Evolutionary conservation across 1,140 invertebrate species (phyloP).

Genomic region (Euglossa dilemma): DNA sequence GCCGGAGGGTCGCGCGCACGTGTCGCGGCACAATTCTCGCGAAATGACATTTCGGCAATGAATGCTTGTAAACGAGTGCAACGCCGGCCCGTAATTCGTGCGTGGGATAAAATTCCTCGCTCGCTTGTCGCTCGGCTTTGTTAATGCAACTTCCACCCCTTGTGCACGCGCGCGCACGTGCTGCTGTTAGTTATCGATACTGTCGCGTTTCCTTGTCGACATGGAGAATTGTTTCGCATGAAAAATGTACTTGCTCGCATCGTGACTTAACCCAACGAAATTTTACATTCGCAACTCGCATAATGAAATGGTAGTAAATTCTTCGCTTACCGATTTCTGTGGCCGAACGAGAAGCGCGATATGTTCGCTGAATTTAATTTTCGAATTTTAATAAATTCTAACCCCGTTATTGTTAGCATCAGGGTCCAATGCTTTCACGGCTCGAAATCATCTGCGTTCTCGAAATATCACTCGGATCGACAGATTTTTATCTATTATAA

Average conservation of each 20-base stretch:
- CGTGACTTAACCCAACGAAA: neutral
- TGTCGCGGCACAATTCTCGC: constrained; percentile 30
- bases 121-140: constrained; percentile 11
- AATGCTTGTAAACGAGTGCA: constrained; percentile 49
- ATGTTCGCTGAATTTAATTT: no score
- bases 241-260: neutral
- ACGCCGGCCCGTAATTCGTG: constrained; percentile 38
- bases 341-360: no score
- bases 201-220: neutral
- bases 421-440: neutral
- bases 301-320: no score
- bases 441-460: neutral
- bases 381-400: neutral
- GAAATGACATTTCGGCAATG: constrained; percentile 38
- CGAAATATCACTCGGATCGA: no score
- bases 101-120: constrained; percentile 50
- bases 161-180: neutral
- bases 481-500: no score
- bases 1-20: neutral
- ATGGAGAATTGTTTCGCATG: neutral
- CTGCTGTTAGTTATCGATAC: constrained; percentile 25
- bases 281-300: neutral
- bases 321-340: no score
- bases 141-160: constrained; percentile 23
- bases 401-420: neutral